These are phyloP conservation scores for Pyrrhia umbra DNA, from an alignment of 2,888 invertebrate genomes.

Conservation along the genomic window DNA sequence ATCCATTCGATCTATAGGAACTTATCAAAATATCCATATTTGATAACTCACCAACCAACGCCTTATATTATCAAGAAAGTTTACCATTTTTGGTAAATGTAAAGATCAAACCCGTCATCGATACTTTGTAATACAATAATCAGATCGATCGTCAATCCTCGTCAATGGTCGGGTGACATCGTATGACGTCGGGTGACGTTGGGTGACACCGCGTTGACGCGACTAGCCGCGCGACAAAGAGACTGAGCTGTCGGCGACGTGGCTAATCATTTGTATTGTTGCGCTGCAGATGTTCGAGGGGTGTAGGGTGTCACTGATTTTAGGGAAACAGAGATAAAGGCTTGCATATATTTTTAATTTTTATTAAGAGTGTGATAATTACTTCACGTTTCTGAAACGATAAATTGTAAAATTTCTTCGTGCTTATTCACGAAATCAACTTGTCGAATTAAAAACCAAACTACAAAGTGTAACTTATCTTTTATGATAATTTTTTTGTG, in stretches of 20 bases:
- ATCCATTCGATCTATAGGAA: not conserved
- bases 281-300: constrained; percentile 75
- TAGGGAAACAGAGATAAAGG: not conserved
- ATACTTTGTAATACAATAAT: constrained; percentile 44
- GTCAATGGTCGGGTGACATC: constrained; percentile 41
- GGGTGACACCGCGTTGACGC: constrained; percentile 60
- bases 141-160: constrained; percentile 56
- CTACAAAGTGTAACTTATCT: too few relatives aligned
- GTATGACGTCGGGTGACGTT: constrained; percentile 46
- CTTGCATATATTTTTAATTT: too few relatives aligned
- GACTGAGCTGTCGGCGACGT: constrained; percentile 72
- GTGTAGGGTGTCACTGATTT: constrained; percentile 64
- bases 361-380: too few relatives aligned
- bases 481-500: too few relatives aligned
- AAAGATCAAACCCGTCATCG: constrained; percentile 24
- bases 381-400: too few relatives aligned
- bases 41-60: not conserved
- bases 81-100: constrained; percentile 10
- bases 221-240: constrained; percentile 59
- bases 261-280: constrained; percentile 86
- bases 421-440: too few relatives aligned
- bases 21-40: not conserved
- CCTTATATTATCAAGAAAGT: not conserved
- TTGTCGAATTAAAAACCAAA: too few relatives aligned
- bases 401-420: too few relatives aligned